Conservation (phyloP, 2,113 vertebrate species). For the Grantiella picta region DNA sequence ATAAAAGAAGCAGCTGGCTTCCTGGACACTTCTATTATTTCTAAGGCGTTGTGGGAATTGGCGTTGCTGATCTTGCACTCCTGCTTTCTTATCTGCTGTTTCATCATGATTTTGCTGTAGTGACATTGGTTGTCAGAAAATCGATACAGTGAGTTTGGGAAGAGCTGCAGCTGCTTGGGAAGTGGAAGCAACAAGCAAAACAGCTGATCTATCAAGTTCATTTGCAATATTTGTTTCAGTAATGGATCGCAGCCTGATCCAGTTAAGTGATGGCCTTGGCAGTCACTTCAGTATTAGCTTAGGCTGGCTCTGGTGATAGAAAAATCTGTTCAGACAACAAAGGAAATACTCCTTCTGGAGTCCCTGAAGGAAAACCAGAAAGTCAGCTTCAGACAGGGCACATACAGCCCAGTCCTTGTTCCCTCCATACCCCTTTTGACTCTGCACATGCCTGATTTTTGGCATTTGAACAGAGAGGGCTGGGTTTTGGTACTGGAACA, state of each 20-base stretch:
- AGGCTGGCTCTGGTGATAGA: background rate
- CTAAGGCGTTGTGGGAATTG: background rate
- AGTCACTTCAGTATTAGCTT: background rate
- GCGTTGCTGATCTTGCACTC: background rate
- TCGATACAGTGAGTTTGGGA: conserved; percentile 39
- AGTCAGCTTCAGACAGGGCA: background rate
- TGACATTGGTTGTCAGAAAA: conserved; percentile 29
- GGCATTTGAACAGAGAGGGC: background rate
- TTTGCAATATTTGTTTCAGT: conserved; percentile 26
- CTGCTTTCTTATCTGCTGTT: conserved; percentile 28
- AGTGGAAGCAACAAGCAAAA: conserved; percentile 12
- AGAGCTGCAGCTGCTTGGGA: conserved; percentile 10
- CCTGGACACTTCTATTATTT: background rate
- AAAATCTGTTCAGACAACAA: background rate
- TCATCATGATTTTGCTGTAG: conserved; percentile 40
- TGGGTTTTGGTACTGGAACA: background rate
- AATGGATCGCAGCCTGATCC: conserved; percentile 7
- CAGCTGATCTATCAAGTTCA: conserved; percentile 33
- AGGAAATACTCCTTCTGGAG: background rate
- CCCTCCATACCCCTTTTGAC: background rate
- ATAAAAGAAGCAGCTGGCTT: background rate
- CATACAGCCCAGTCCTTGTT: background rate
- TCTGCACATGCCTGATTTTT: background rate
- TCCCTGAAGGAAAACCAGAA: background rate
- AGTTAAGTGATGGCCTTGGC: background rate